Base-by-base conservation (phyloP, 2,888 invertebrate genomes). In the Plagiodera versicolora region DNA sequence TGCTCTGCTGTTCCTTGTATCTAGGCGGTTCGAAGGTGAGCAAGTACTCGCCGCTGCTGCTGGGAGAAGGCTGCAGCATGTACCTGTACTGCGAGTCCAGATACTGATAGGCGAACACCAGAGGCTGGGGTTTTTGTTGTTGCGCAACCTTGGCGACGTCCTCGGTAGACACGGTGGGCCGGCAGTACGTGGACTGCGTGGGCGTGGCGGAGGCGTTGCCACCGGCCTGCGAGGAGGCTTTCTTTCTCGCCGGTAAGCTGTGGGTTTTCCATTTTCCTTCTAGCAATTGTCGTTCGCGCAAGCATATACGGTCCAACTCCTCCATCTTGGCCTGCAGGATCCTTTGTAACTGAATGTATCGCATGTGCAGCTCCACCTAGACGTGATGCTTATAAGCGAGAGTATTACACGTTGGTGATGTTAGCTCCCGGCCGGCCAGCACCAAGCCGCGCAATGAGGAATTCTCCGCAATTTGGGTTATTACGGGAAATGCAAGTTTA, bases 251-350 rank as follows among this genome's bases (percentile, higher is more conserved):
- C 11, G 94, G 94, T 66, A 94, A 81, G 75, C 92, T 93, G 77
- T 93, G 94, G 0, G 93, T 94, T 81, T 93, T 94, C 93, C 93
- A 93, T 77, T 92, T 91, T 18, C 91, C 88, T 81, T 92, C 90
- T 47, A 92, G 82, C 10, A 95, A 84, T 74, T 94, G 92, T 56
- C 91, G 86, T 78, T 95, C 95, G 2, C 90, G 85, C 56, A 92
- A 81, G 70, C 90, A 90, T 5, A 94, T 83, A 56, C 91, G 86
- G 76, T 95, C 94, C 55, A 95, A 79, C 78, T 94, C 94, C 48
- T 88, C 86, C 85, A 94, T 88, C 80, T 94, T 94, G 47, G 87
- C 86, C 79, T 95, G 93, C 19, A 95, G 81, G 32, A 90, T 84
- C 70, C 92, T 86, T 81, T 95, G 94, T 28, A 97, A 83, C 74